phyloP scores from a whole-genome alignment of 2,113 vertebrate genomes.

The Epinephelus moara region DNA sequence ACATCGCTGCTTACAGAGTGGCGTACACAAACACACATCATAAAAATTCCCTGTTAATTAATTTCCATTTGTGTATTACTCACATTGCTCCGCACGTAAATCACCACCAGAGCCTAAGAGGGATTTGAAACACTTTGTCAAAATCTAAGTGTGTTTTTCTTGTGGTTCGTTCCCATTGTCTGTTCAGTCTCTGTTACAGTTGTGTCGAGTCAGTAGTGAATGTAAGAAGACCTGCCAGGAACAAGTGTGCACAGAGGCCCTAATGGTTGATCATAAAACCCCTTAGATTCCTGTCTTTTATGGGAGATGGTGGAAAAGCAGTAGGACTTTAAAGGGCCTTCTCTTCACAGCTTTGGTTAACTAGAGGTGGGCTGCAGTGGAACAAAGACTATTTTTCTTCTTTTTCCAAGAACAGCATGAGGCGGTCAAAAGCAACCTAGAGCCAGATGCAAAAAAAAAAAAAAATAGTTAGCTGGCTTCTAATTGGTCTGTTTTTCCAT shows the following conservation, averaged over 20 bases:
- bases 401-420: constrained; percentile 55
- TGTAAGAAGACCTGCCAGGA: constrained; percentile 70
- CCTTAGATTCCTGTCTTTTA: constrained; percentile 77
- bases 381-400: constrained; percentile 68
- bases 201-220: constrained; percentile 32
- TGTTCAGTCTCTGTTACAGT: constrained; percentile 38
- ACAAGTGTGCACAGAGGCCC: constrained; percentile 66
- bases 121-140: constrained; percentile 20
- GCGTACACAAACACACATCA: neutral
- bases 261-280: constrained; percentile 79
- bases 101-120: neutral
- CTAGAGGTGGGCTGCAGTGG: constrained; percentile 66
- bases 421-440: constrained; percentile 29
- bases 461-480: constrained; percentile 10
- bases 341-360: constrained; percentile 76
- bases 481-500: neutral
- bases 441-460: neutral
- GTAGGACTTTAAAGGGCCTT: constrained; percentile 65
- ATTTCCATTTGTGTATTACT: neutral
- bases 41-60: neutral
- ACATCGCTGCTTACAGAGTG: neutral
- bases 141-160: constrained; percentile 25
- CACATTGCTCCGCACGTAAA: neutral
- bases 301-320: constrained; percentile 70
- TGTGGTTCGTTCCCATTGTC: constrained; percentile 37